Evolutionary conservation across 2,888 invertebrate genomes (phyloP).

Genomic region (Polymixis flavicincta): DNA sequence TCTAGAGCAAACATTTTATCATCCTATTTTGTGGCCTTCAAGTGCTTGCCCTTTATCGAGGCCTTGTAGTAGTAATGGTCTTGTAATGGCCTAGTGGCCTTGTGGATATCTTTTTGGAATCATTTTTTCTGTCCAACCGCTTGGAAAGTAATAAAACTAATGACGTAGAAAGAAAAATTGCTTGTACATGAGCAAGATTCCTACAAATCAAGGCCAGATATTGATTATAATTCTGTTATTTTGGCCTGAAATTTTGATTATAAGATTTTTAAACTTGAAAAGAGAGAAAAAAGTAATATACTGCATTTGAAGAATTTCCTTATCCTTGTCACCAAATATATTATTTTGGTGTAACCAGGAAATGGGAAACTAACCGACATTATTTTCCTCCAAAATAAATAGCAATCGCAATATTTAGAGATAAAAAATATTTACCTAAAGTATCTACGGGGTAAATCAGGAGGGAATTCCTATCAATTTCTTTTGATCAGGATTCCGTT

Average conservation of each 20-base stretch:
- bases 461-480: slow-evolving; percentile 63
- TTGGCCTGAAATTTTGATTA: not conserved
- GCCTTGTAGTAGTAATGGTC: slow-evolving; percentile 4
- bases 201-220: slow-evolving; percentile 5
- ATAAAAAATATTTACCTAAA: slow-evolving; percentile 48
- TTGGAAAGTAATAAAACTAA: slow-evolving; percentile 60
- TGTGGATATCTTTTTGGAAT: slow-evolving; percentile 30
- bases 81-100: slow-evolving; percentile 10
- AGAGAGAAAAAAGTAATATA: not conserved
- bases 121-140: slow-evolving; percentile 24
- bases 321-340: not conserved
- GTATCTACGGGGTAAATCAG: slow-evolving; percentile 38
- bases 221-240: too few species aligned
- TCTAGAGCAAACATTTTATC: slow-evolving; percentile 36
- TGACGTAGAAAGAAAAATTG: slow-evolving; percentile 48
- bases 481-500: slow-evolving; percentile 63
- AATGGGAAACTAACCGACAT: slow-evolving; percentile 7
- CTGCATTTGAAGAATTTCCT: not conserved
- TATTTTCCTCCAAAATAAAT: slow-evolving; percentile 13
- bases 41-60: slow-evolving; percentile 10
- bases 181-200: slow-evolving; percentile 26
- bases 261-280: not conserved
- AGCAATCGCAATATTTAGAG: slow-evolving; percentile 12
- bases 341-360: slow-evolving; percentile 8
- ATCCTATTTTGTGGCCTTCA: slow-evolving; percentile 18